These are phyloP conservation scores for Lomographa bimaculata DNA, from an alignment of 2,888 invertebrate species.

Conservation along the genomic window DNA sequence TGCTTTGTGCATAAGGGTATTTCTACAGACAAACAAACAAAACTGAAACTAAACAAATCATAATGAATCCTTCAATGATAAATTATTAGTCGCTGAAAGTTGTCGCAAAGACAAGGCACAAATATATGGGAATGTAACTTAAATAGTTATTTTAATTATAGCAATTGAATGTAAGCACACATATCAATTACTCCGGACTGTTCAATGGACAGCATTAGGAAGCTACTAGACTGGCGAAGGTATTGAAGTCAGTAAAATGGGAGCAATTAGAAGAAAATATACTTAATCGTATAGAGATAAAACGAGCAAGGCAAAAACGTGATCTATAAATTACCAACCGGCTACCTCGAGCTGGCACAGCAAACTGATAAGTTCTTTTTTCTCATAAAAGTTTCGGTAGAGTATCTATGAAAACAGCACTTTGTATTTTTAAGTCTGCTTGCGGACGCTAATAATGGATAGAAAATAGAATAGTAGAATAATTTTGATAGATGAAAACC, in stretches of 20 bases:
- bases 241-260: conserved; percentile 32
- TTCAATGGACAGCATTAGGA: conserved; percentile 18
- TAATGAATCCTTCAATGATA: no score
- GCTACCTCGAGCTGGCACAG: conserved; percentile 11
- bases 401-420: conserved; percentile 2
- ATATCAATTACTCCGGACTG: conserved; percentile 18
- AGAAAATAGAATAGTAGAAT: not conserved
- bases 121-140: not conserved
- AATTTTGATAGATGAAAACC: not conserved
- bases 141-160: conserved; percentile 4
- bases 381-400: conserved; percentile 8
- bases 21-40: no score
- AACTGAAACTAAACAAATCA: no score
- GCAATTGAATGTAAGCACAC: conserved; percentile 9
- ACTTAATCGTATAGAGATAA: conserved; percentile 32
- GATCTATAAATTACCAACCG: conserved; percentile 33
- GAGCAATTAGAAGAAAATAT: conserved; percentile 36
- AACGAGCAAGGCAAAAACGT: conserved; percentile 33
- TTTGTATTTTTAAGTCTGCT: conserved; percentile 3
- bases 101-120: no score
- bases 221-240: conserved; percentile 29
- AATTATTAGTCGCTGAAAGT: no score
- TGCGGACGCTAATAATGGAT: not conserved
- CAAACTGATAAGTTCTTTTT: conserved; percentile 26
- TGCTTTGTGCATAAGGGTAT: no score